Percentiles rank a stretch among this genome's conserved stretches.
Evolutionary conservation across 2,113 vertebrate species (phyloP).

Genomic region (Dunckerocampus dactyliophorus): DNA sequence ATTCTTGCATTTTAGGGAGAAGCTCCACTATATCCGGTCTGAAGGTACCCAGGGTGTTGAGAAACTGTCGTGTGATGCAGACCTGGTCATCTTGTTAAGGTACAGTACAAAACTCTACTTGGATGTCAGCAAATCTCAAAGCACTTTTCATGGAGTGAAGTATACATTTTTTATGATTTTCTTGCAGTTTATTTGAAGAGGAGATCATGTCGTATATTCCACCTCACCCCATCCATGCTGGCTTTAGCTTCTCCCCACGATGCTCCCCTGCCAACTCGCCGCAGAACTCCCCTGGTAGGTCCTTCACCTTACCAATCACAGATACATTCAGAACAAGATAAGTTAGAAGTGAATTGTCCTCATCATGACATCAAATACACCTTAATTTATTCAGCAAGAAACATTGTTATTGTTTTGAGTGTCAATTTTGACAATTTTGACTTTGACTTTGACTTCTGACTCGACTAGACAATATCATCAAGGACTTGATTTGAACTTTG

Average conservation of each 20-base stretch:
- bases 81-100: constrained; percentile 96
- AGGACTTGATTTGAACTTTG: too few relatives aligned
- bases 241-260: constrained; percentile 92
- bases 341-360: too few relatives aligned
- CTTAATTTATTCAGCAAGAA: too few relatives aligned
- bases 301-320: not conserved
- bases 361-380: too few relatives aligned
- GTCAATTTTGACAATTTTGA: too few relatives aligned
- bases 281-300: constrained; percentile 92
- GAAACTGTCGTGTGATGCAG: constrained; percentile 94
- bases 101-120: constrained; percentile 42
- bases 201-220: constrained; percentile 96
- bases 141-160: not conserved
- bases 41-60: constrained; percentile 92
- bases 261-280: constrained; percentile 94
- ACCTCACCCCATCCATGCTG: constrained; percentile 83
- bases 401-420: too few relatives aligned
- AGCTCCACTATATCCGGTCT: constrained; percentile 95
- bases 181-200: constrained; percentile 90
- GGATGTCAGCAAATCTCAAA: not conserved
- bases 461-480: too few relatives aligned
- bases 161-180: not conserved
- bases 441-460: too few relatives aligned
- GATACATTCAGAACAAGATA: too few relatives aligned
- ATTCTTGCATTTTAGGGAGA: constrained; percentile 78